phyloP scores from a whole-genome alignment of 2,797 vertebrate genomes.

The Hyperoplus lanceolatus region DNA sequence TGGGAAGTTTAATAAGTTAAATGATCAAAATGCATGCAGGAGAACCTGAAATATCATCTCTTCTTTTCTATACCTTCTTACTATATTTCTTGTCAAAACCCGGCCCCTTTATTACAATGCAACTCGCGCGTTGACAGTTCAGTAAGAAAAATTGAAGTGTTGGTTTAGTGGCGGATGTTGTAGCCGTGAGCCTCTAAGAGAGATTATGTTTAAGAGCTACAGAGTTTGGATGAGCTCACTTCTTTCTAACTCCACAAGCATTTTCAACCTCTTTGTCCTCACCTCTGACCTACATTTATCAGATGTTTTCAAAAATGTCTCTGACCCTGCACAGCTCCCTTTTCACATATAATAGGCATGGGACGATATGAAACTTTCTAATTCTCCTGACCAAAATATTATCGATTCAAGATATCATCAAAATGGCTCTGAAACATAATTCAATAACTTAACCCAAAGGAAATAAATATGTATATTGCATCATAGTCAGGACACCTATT shows the following conservation, averaged over 20 bases:
- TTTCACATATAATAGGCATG: not conserved
- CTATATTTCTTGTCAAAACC: not conserved
- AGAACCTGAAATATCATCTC: not conserved
- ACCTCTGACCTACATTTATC: not conserved
- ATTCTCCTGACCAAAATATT: too few relatives aligned
- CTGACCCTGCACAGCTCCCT: not conserved
- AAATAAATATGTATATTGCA: too few relatives aligned
- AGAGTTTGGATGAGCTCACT: not conserved
- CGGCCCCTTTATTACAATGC: not conserved
- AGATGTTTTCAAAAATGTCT: not conserved
- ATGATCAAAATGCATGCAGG: not conserved
- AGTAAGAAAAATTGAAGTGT: not conserved
- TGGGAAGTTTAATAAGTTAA: not conserved
- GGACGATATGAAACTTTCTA: too few relatives aligned
- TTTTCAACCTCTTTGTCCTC: not conserved
- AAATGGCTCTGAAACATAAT: too few relatives aligned
- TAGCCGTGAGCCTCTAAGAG: not conserved
- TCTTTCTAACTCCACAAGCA: not conserved
- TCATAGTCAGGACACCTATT: too few relatives aligned
- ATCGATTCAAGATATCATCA: too few relatives aligned
- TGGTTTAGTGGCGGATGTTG: not conserved
- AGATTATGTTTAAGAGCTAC: too few relatives aligned
- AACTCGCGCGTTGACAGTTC: not conserved
- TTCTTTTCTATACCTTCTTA: not conserved
- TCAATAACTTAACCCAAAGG: too few relatives aligned